Evolutionary conservation across 2,888 invertebrate species (phyloP), one percentile per base, ranked within the genome.

Genomic region (Cyclophora albipunctata): DNA sequence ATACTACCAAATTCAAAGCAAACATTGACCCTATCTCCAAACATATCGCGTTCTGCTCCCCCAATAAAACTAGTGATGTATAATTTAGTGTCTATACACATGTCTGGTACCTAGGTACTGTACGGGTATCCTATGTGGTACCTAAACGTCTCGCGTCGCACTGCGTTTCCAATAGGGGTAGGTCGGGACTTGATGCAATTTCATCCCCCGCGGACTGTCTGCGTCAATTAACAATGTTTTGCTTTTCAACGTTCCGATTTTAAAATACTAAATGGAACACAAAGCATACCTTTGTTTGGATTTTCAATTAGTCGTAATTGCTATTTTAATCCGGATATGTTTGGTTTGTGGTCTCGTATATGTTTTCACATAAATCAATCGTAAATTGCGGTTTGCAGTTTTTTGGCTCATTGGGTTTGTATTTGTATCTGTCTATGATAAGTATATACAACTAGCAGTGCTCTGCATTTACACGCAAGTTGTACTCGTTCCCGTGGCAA

Each of bases 41-140:
- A 77, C 5, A 65, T 59, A 46, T 62, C 46, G 35, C 71, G 60
- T 59, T 49, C 49, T 54, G 58, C 53, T 66, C 66, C 71, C 71
- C 71, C 78, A 76, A 78, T 75, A 78, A 76, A 76, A 73, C 74
- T 73, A 73, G 72, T 74, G 73, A 68, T 81, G 81, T 83, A 84
- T 83, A 84, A 82, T 83, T 82, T 77, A 83, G 81, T 72, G 63
- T 48, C 54, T 68, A 66, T 63, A 51, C 54, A 54, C 57, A 20
- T 20, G 20, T 20, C 20, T 20, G 20, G 20, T 20, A 20, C 20
- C 20, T 20, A 20, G 20, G 20, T 20, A 20, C 20, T 20, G 1
- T 20, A 2, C 46, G 52, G 55, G 54, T 55, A 57, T 44, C 45
- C 54, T 40, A 48, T 52, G 45, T 34, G 33, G 46, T 56, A 51